Evolutionary conservation across 2,888 invertebrate genomes (phyloP).

Genomic region (Diaprepes abbreviatus): DNA sequence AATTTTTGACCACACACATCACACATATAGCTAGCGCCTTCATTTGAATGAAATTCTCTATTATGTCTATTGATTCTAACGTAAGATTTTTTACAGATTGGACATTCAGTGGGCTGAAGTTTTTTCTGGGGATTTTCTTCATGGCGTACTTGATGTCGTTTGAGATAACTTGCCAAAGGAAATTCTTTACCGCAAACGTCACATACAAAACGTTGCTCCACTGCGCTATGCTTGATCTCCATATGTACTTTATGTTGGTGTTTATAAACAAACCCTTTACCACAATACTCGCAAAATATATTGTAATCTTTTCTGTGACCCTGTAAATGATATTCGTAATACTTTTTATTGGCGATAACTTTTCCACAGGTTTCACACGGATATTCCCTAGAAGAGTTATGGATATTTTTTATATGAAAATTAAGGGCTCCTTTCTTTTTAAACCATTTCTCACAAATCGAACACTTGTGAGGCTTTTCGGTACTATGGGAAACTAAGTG

Average conservation of each 20-base stretch:
- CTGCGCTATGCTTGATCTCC: slow-evolving; percentile 52
- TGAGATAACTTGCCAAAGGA: slow-evolving; percentile 61
- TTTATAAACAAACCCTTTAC: slow-evolving; percentile 55
- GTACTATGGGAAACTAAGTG: slow-evolving; percentile 33
- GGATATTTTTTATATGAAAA: slow-evolving; percentile 38
- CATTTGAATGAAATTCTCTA: slow-evolving; percentile 65
- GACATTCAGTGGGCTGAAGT: slow-evolving; percentile 67
- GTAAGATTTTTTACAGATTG: slow-evolving; percentile 70
- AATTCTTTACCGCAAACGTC: slow-evolving; percentile 70
- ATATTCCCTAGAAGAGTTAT: slow-evolving; percentile 49
- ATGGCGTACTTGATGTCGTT: slow-evolving; percentile 57
- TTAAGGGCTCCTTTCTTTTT: slow-evolving; percentile 59
- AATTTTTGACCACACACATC: slow-evolving; percentile 72
- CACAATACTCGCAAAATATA: slow-evolving; percentile 61
- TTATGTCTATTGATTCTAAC: slow-evolving; percentile 51
- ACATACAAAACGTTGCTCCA: slow-evolving; percentile 60
- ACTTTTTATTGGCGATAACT: slow-evolving; percentile 64
- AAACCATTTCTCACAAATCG: slow-evolving; percentile 36
- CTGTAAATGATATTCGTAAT: slow-evolving; percentile 65
- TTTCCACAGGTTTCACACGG: slow-evolving; percentile 72
- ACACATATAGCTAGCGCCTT: slow-evolving; percentile 64
- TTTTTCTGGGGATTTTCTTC: slow-evolving; percentile 54
- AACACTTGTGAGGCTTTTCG: slow-evolving; percentile 25
- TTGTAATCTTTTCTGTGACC: slow-evolving; percentile 61
- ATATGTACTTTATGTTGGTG: slow-evolving; percentile 54